Base-by-base conservation (phyloP, 2,797 vertebrate species). In the Channallabes apus region DNA sequence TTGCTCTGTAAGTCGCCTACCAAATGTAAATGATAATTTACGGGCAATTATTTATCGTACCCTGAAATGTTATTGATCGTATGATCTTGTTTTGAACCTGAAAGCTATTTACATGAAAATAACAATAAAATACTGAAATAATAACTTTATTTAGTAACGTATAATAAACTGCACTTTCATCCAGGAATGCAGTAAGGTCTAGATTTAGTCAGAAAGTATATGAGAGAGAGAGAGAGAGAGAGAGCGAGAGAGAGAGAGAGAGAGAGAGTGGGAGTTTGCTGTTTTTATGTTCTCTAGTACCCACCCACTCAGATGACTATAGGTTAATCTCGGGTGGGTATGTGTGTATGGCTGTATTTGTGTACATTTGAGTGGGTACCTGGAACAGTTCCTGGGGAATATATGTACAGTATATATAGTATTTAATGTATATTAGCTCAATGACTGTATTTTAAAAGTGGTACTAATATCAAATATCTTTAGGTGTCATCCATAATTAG, bases 241-340 rank as follows among this genome's bases (percentile, higher is more conserved):
- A 73, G 58, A 35, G 72, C 54, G 72, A 75, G n/a, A 11, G 24
- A n/a, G 20, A 22, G 22, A n/a, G 54, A 35, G 54, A 24, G 46
- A 12, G 89, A 76, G 88, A 54, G 41, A 51, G 65, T 38, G 14
- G 64, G 80, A 62, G 80, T 71, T 73, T 62, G 81, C 61, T 58
- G 38, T 83, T 64, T 77, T 82, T 58, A 72, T 86, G 86, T 80
- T 87, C 73, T 88, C 84, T 83, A 85, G 86, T 86, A 84, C 83
- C 80, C 84, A 80, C 88, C 88, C 85, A 89, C 84, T 86, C 80
- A 82, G 17, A 88, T 87, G 82, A 87, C 61, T 82, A 69, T 17
- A 79, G 84, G 72, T 80, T 87, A 78, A 85, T 85, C 71, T 87
- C 80, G 71, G 79, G 85, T 79, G 83, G 56, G 46, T 72, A 59